Evolutionary conservation across 2,888 invertebrate species (phyloP).

Genomic region (Standfussiana lucernea): DNA sequence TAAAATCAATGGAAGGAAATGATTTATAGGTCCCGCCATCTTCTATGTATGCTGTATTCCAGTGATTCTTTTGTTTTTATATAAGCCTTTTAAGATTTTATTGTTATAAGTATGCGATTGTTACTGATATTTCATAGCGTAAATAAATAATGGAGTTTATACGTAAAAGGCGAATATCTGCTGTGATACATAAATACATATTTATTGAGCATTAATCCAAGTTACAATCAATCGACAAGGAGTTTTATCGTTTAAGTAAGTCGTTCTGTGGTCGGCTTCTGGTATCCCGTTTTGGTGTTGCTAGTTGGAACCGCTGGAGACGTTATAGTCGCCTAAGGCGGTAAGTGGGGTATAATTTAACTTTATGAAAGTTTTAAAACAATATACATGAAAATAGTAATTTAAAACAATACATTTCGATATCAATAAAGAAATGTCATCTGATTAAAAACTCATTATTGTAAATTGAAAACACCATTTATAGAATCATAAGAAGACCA

Average conservation of each 20-base stretch:
- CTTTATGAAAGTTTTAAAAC: not conserved
- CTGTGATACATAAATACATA: slow-evolving; percentile 45
- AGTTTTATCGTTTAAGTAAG: slow-evolving; percentile 33
- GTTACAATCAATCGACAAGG: not conserved
- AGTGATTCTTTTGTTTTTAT: not conserved
- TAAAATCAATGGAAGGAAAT: slow-evolving; percentile 39
- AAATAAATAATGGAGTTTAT: slow-evolving; percentile 11
- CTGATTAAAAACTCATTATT: not conserved
- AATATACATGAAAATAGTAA: not conserved
- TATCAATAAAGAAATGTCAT: not conserved
- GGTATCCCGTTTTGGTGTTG: not conserved
- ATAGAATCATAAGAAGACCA: not conserved
- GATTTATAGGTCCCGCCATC: slow-evolving; percentile 7
- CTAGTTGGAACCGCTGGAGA: not conserved
- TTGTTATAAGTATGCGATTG: not conserved
- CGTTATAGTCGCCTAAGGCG: no score
- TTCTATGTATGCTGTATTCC: not conserved
- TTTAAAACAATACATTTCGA: not conserved
- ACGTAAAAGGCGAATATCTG: slow-evolving; percentile 17
- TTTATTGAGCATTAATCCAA: slow-evolving; percentile 29
- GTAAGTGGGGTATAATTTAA: not conserved
- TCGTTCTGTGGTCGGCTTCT: slow-evolving; percentile 21
- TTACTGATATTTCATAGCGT: slow-evolving; percentile 20
- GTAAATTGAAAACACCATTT: not conserved
- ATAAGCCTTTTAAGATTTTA: slow-evolving; percentile 18